A percentile compares a stretch with the other conserved stretches of the same genome.
phyloP scores from a whole-genome alignment of 2,113 vertebrate genomes.

The Malaclemys terrapin region DNA sequence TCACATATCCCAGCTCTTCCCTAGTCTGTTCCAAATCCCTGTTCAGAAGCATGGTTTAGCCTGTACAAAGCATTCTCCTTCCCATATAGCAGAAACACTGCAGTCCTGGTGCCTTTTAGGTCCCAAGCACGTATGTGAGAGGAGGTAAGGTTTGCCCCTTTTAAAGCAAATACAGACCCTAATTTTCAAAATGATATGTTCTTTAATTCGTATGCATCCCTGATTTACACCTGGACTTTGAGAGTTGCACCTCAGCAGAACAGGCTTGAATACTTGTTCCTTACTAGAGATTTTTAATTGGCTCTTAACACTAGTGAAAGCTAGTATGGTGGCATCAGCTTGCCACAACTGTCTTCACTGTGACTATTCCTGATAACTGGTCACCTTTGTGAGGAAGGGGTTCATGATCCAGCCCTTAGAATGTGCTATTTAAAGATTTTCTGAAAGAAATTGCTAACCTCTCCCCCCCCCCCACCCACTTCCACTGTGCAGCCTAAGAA shows the following conservation, averaged over 20 bases:
- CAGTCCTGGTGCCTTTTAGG: not conserved
- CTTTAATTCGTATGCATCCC: not conserved
- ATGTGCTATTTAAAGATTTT: not conserved
- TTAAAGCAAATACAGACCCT: not conserved
- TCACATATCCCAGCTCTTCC: not conserved
- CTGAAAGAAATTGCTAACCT: not conserved
- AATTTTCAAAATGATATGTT: not conserved
- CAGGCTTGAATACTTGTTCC: not conserved
- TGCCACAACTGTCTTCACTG: not conserved
- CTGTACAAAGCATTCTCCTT: not conserved
- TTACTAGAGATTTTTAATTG: not conserved
- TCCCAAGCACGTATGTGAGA: not conserved
- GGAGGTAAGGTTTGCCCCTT: not conserved
- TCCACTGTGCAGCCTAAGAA: not conserved
- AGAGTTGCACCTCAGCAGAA: not conserved
- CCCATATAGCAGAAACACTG: not conserved
- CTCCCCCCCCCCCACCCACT: not conserved
- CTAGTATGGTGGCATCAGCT: not conserved
- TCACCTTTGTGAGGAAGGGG: not conserved
- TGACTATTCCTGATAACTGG: not conserved
- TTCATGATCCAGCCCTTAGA: not conserved
- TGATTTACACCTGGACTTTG: not conserved
- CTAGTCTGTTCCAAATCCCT: not conserved
- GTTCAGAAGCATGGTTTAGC: not conserved
- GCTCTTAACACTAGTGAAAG: not conserved